These are phyloP conservation scores for Aphidoletes aphidimyza DNA, from an alignment of 2,888 invertebrate genomes.

Conservation along the genomic window DNA sequence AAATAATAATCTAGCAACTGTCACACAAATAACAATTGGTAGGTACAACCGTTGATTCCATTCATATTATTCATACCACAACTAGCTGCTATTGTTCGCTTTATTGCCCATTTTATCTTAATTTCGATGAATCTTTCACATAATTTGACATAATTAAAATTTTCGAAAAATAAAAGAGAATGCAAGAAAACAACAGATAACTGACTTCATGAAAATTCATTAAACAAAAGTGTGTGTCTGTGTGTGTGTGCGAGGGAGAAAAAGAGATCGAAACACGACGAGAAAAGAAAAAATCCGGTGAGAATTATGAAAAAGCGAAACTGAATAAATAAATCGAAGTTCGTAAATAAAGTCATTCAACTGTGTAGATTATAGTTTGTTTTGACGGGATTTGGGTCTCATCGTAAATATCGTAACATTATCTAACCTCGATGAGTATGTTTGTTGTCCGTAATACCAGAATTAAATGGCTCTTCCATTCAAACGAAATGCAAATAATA, in stretches of 20 bases:
- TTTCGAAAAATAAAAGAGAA: too few relatives aligned
- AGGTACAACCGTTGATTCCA: neutral
- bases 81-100: neutral
- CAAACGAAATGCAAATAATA: too few relatives aligned
- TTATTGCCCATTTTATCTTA: neutral
- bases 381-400: neutral
- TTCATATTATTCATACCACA: neutral
- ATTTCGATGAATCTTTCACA: neutral
- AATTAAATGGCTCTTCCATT: too few relatives aligned
- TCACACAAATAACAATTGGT: neutral
- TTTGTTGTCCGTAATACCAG: neutral
- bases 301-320: neutral
- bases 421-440: constrained; percentile 7
- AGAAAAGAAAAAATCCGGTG: neutral
- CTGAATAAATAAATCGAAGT: neutral
- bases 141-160: constrained; percentile 24
- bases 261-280: too few relatives aligned
- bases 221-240: neutral
- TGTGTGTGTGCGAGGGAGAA: too few relatives aligned
- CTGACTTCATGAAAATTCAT: neutral
- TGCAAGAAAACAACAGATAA: neutral
- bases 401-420: constrained; percentile 9
- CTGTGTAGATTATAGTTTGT: neutral
- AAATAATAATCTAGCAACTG: neutral
- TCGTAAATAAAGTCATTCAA: neutral